Base-by-base conservation (phyloP, 2,113 vertebrate genomes). In the Tauraco erythrolophus region DNA sequence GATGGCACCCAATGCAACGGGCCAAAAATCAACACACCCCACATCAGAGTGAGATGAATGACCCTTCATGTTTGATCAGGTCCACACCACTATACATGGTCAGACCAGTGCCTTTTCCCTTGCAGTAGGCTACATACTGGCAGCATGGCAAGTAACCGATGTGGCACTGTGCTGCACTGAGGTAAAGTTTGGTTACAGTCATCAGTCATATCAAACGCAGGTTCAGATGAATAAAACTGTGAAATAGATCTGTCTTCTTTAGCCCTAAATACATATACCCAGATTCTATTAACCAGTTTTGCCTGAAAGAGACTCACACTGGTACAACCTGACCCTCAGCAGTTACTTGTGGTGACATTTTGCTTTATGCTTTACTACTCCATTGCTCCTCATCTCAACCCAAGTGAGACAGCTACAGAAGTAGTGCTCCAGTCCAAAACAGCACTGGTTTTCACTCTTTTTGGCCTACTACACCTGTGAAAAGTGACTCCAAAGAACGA, bases 11-110 rank as follows among this genome's bases (percentile, higher is more conserved):
- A 14, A 91, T 24, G 43, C 58, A 95, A 72, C 30, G 66, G 64
- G 54, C 77, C 75, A 87, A 68, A 89, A 92, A 79, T 45, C 86
- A 95, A 72, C 65, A 82, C 77, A 82, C 58, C 72, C 86, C 94
- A 79, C 76, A 82, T 37, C 30, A 75, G 43, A 82, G 45, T 71
- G 83, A 92, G 91, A 79, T 46, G 89, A 89, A 85, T 22, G 89
- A 84, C 76, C 57, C 48, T 19, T 17, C 53, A n/a, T 13, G 31
- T 88, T 69, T 62, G 66, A 80, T 24, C 65, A 72, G 77, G 66
- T n/a, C 41, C 84, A 76, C 13, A 64, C 9, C 33, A 10, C 11
- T 69, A 69, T 14, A 11, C 3, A 33, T 10, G 45, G 35, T 75
- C 35, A 92, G 53, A 85, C 14, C 46, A 60, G 51, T 14, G 66